Conservation (phyloP, 2,888 invertebrate species). For the Oasisia sp. region DNA sequence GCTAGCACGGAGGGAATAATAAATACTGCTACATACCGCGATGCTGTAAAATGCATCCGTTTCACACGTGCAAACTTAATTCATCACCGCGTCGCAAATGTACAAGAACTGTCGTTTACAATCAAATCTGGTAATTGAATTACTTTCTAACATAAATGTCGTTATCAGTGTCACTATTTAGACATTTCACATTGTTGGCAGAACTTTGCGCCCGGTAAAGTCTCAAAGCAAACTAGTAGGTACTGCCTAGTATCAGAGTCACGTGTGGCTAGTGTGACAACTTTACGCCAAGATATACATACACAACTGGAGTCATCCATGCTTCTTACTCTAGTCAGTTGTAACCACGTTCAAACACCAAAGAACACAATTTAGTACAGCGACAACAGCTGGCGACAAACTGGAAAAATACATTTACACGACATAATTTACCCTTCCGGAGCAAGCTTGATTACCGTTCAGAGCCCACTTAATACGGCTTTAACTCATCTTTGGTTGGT, state of each 20-base stretch:
- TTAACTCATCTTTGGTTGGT: not conserved
- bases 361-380: not conserved
- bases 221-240: not conserved
- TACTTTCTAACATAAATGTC: not conserved
- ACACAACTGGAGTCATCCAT: not conserved
- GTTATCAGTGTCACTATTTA: not conserved
- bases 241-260: not conserved
- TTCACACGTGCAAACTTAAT: not conserved
- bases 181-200: not conserved
- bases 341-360: not conserved
- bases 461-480: not conserved
- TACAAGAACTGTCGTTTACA: not conserved
- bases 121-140: not conserved
- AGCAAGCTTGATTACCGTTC: not conserved
- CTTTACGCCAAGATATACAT: not conserved
- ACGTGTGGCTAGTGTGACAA: not conserved
- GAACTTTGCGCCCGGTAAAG: not conserved
- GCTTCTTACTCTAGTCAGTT: not conserved
- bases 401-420: not conserved
- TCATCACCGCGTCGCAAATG: not conserved
- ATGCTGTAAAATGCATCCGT: slow-evolving; percentile 7
- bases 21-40: not conserved
- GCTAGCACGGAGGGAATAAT: not conserved
- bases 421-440: not conserved
- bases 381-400: not conserved